phyloP scores from a whole-genome alignment of 2,888 invertebrate species.

The Drosophila parthenogenetica region DNA sequence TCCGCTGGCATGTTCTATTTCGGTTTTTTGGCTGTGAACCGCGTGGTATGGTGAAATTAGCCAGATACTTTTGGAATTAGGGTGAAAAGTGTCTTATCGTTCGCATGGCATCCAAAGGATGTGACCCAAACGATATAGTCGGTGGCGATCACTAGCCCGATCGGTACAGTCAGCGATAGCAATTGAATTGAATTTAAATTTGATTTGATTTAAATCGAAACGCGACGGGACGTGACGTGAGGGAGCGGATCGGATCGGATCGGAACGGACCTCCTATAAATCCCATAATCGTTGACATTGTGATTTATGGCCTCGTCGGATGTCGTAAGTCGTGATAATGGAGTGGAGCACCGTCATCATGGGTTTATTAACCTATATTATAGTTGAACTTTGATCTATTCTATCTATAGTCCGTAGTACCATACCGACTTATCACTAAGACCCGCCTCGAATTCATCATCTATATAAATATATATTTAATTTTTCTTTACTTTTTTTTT shows the following conservation, averaged over 20 bases:
- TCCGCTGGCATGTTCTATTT: constrained; percentile 48
- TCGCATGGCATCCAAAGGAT: constrained; percentile 14
- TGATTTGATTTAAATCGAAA: not conserved
- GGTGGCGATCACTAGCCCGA: not conserved
- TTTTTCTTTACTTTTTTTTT: not conserved
- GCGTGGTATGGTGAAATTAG: constrained; percentile 58
- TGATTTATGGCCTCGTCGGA: constrained; percentile 28
- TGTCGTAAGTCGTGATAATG: constrained; percentile 6
- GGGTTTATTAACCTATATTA: constrained; percentile 73
- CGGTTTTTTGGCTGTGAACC: constrained; percentile 23
- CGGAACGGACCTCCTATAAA: constrained; percentile 4
- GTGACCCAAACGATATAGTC: not conserved
- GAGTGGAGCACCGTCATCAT: constrained; percentile 20
- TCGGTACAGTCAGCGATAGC: constrained; percentile 8
- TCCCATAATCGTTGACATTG: constrained; percentile 36
- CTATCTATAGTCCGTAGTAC: not conserved
- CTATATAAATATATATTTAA: not conserved
- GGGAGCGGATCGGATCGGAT: not conserved
- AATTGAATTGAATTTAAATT: too few relatives aligned
- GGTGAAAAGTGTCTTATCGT: constrained; percentile 21
- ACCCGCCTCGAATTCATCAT: not conserved
- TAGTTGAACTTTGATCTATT: constrained; percentile 38
- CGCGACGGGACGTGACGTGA: not conserved
- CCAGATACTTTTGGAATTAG: constrained; percentile 21
- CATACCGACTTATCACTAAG: constrained; percentile 27